Evolutionary conservation across 2,888 invertebrate species (phyloP), one percentile per base, ranked within the genome.

Genomic region (Amiota minor): DNA sequence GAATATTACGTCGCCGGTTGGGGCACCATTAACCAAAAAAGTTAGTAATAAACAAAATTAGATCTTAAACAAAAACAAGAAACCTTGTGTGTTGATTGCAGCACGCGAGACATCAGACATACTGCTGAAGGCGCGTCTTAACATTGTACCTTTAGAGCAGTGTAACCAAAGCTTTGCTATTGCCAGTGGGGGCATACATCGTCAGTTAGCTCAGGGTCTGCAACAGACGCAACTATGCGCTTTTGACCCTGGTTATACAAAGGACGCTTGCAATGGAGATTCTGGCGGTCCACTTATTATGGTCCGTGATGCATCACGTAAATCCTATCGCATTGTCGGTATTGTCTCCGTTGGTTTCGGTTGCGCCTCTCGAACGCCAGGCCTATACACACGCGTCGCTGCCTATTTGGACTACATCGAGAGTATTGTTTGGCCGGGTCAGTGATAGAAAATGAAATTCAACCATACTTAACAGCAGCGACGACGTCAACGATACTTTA

Each of bases 381-480:
- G 87, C 1, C 82, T 89, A 0, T 89, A 88, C 74, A 84, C 88
- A 1, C 81, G 88, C 9, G 89, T 89, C 2, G 81, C 88, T 2
- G 78, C 82, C 50, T 89, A 83, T 76, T 74, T 89, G 78, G 86
- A 88, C 59, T 89, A 83, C 74, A 88, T 89, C 49, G 89, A 89
- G 74, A 55, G 70, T 16, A 73, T 86, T 14, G 89, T 89, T 3
- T 89, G 89, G 89, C 85, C 85, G n/a, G 65, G 75, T 50, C 59
- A 75, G 23, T 18, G 47, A 61, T 49, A 9, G 18, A 59, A 35
- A 35, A 35, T 3, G 23, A 11, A 1, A 53, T 16, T 59, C 4
- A 14, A 11, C 16, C 16, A 59, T 16, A 59, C 4, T 4, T n/a
- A 59, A 11, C n/a, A n/a, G 20, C 9, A 18, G 10, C 20, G 59